These are phyloP conservation scores for Camptogramma bilineatum DNA, from an alignment of 2,888 invertebrate species.

Conservation along the genomic window DNA sequence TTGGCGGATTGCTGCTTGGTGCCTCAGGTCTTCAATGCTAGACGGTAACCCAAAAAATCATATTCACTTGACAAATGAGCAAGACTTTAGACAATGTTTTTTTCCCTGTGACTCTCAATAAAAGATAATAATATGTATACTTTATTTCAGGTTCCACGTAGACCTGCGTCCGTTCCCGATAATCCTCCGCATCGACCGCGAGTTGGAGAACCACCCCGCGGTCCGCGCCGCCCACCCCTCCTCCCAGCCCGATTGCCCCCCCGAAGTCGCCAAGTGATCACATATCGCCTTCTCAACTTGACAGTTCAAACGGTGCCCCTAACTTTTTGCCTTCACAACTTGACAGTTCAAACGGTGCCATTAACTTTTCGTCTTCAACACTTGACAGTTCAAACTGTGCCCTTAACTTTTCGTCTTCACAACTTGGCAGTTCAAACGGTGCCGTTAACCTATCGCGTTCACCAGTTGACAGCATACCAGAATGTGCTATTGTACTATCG, in stretches of 20 bases:
- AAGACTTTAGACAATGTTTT: too few relatives aligned
- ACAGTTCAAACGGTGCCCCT: neutral
- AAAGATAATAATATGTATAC: neutral
- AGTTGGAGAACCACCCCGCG: conserved; percentile 94
- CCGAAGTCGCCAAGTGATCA: conserved; percentile 90
- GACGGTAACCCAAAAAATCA: conserved; percentile 84
- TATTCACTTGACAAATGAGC: too few relatives aligned
- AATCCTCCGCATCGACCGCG: conserved; percentile 94
- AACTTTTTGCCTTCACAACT: neutral
- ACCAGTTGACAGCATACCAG: too few relatives aligned
- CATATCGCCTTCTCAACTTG: neutral
- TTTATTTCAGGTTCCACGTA: conserved; percentile 92
- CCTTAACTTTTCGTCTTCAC: too few relatives aligned
- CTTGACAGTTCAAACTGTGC: too few relatives aligned
- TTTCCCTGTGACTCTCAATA: too few relatives aligned
- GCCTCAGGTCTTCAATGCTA: conserved; percentile 97
- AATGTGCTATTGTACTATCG: too few relatives aligned
- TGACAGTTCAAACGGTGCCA: too few relatives aligned
- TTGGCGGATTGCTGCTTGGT: conserved; percentile 98
- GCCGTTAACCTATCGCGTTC: too few relatives aligned
- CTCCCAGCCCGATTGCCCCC: conserved; percentile 97
- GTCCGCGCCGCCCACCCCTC: conserved; percentile 96
- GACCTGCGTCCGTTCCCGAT: conserved; percentile 95
- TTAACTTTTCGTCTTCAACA: too few relatives aligned
- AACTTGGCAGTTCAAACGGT: too few relatives aligned